Evolutionary conservation across 1,140 invertebrate species (phyloP), one percentile per base, ranked within the genome.

Genomic region (Piezodorus guildinii): DNA sequence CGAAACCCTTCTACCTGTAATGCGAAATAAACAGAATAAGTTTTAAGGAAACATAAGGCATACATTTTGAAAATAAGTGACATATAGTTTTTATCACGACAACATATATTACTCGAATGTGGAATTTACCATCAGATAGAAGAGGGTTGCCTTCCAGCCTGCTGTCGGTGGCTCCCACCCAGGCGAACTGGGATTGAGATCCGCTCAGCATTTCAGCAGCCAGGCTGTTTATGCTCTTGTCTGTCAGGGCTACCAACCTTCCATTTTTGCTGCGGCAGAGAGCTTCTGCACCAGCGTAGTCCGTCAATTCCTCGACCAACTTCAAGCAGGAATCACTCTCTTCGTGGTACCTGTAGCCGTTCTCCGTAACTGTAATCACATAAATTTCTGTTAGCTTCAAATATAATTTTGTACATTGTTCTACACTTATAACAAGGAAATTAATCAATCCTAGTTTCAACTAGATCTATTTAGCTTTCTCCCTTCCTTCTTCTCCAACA

Each of bases 241-340:
- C 49, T 8, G 62, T 64, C 3, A 66, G 58, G 8, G 65, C 44
- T 12, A 52, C 62, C 1, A 66, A 25, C 10, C 65, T 44, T 2
- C 65, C 65, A n/a, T 62, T 62, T 19, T 34, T 23, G 6, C 27
- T 52, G 3, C 39, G 27, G 54, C 65, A 66, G 8, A 17, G 19
- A 2, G 46, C 19, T 27, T 66, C 62, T 12, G 65, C 65, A 19
- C 54, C 62, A 0, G 56, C 62, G 23, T 64, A 66, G 49, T 63
- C 62, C 14, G 62, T 51, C 12, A 62, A 19, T 30, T 62, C 23
- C 21, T 60, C 45, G 19, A 66, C 39, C 25, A 66, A n/a, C 58
- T 66, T 66, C 4, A 66, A 46, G 44, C 65, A 66, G 10, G 62
- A 63, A 49, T 66, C 65, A 19, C 56, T 64, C 17, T 64, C 58